A percentile compares a stretch with the other conserved stretches of the same genome.
These are phyloP conservation scores for Stomorhina lunata DNA, from an alignment of 2,888 invertebrate genomes.

Conservation along the genomic window DNA sequence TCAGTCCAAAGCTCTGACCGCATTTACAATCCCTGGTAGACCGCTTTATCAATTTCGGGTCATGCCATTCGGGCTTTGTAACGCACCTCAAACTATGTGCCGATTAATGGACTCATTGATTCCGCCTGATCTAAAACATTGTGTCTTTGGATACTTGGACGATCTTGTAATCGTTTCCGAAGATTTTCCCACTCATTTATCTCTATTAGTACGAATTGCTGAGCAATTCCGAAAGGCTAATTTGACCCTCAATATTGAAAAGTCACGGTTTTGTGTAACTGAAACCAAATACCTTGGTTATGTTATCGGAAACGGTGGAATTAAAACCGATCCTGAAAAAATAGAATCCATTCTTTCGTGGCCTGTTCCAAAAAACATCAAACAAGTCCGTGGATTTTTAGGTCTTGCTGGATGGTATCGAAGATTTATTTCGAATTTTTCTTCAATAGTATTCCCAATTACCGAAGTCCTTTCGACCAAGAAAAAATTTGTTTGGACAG, in stretches of 20 bases:
- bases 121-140: constrained; percentile 44
- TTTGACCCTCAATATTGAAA: constrained; percentile 35
- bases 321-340: constrained; percentile 53
- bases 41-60: constrained; percentile 57
- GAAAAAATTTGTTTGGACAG: constrained; percentile 23
- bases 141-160: constrained; percentile 52
- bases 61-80: no score
- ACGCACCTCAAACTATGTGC: no score
- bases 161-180: constrained; percentile 33
- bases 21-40: constrained; percentile 53
- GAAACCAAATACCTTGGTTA: background rate
- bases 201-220: constrained; percentile 5
- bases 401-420: constrained; percentile 1
- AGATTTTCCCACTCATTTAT: background rate
- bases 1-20: no score
- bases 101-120: constrained; percentile 50
- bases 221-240: constrained; percentile 22
- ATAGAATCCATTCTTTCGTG: background rate
- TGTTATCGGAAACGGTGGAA: background rate
- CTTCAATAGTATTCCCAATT: constrained; percentile 5
- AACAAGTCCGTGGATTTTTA: constrained; percentile 45
- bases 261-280: background rate
- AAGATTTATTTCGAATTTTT: constrained; percentile 16
- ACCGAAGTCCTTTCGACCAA: background rate
- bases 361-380: background rate